Percentiles rank a stretch among this genome's conserved stretches.
Conservation (phyloP, 2,888 invertebrate genomes). For the Chloromyia formosa region DNA sequence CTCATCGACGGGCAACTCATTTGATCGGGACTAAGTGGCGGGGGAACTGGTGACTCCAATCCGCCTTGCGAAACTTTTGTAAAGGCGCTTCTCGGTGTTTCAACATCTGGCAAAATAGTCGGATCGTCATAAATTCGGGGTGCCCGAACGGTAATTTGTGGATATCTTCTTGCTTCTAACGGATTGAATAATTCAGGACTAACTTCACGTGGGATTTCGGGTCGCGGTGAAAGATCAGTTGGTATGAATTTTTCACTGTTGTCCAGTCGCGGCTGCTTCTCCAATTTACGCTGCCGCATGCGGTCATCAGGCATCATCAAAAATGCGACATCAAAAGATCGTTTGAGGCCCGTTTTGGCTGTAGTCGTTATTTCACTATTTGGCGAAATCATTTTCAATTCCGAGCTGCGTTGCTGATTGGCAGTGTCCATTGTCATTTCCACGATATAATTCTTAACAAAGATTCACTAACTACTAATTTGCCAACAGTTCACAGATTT, state of each 20-base stretch:
- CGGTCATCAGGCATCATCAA: conserved; percentile 89
- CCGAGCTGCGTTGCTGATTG: conserved; percentile 59
- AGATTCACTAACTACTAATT: conserved; percentile 13
- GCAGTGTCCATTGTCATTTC: conserved; percentile 74
- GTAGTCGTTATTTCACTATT: conserved; percentile 60
- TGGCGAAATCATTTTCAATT: conserved; percentile 64
- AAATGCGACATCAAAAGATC: conserved; percentile 91
- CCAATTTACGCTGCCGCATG: conserved; percentile 69
- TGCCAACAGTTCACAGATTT: conserved; percentile 10
- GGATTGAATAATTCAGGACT: conserved; percentile 56
- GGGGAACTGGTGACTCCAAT: conserved; percentile 67
- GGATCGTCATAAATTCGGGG: conserved; percentile 63
- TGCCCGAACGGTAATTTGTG: conserved; percentile 56
- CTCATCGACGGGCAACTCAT: conserved; percentile 82
- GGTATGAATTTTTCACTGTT: conserved; percentile 59
- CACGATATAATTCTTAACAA: neutral
- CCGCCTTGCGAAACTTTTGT: conserved; percentile 73
- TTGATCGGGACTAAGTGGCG: conserved; percentile 80
- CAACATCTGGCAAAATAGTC: conserved; percentile 55
- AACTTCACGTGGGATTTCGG: neutral
- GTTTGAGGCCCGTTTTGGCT: conserved; percentile 70
- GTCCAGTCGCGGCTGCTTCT: conserved; percentile 65
- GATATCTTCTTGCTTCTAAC: conserved; percentile 58
- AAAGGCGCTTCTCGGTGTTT: conserved; percentile 80
- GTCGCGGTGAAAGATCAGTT: conserved; percentile 63